Conservation (phyloP, 2,113 vertebrate species). For the Diphyllodes magnificus region DNA sequence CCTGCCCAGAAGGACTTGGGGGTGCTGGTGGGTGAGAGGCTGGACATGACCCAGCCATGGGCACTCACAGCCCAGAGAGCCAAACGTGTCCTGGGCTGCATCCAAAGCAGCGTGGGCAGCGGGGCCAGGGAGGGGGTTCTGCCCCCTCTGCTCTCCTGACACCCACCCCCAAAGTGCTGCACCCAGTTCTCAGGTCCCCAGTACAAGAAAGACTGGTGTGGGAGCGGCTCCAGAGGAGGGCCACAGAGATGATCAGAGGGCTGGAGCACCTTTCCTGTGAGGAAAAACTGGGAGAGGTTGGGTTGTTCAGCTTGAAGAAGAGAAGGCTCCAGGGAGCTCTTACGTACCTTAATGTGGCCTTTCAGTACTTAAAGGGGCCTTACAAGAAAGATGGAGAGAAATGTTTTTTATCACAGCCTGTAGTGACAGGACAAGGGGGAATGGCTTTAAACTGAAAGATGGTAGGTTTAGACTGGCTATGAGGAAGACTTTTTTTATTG, state of each 20-base stretch:
- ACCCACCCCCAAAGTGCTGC: not conserved
- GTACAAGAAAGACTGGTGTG: not conserved
- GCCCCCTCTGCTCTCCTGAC: not conserved
- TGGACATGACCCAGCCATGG: not conserved
- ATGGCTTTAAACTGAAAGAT: not conserved
- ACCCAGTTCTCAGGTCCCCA: accelerated
- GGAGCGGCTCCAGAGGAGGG: not conserved
- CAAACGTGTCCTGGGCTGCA: not conserved
- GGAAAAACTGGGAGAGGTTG: not conserved
- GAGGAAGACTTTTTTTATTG: not conserved
- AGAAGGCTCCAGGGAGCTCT: accelerated
- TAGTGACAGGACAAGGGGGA: not conserved
- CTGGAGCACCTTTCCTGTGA: not conserved
- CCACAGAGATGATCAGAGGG: not conserved
- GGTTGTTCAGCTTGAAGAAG: not conserved
- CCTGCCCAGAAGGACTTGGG: accelerated
- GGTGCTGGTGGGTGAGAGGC: not conserved
- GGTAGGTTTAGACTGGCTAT: not conserved
- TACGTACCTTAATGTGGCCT: not conserved
- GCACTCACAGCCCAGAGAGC: not conserved
- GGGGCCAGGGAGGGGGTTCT: not conserved
- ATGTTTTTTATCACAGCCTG: accelerated
- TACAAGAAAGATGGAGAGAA: not conserved
- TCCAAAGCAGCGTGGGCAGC: accelerated
- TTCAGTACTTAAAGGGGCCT: not conserved